Evolutionary conservation across 2,888 invertebrate species (phyloP), one percentile per base, ranked within the genome.

Genomic region (Diplolepis rosae): DNA sequence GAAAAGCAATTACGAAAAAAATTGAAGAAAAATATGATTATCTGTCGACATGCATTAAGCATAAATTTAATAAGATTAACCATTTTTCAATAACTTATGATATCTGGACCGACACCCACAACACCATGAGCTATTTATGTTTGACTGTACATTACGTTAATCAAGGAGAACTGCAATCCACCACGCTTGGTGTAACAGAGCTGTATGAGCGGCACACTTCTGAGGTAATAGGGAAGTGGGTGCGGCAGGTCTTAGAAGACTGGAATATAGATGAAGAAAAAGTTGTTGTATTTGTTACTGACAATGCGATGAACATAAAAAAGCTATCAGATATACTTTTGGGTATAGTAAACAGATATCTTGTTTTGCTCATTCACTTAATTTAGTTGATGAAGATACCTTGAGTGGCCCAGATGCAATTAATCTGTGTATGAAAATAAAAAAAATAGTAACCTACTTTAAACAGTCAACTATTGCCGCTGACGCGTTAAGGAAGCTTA

Each of bases 311-410:
- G 15, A 68, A 72, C 30, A 32, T 74, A 11, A 70, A 73, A 66
- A 66, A 50, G 28, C 66, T 15, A 35, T 72, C 0, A 45, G 45
- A 5, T 70, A 70, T 51, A 45, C 42, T 9, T 78, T 76, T 22
- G 75, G 74, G 4, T 5, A 11, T 39, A 65, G 72, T 9, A 74
- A 77, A 69, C 74, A 78, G 65, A 48, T 77, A 27, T 42, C 74
- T 32, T 82, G 80, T 66, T 77, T 79, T 52, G 79, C 77, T 4
- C 79, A 80, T 39, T 76, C 75, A 7, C 30, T 79, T 24, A 82
- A 79, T 73, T 68, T 79, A 52, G 74, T 82, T 11, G 71, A 73
- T 30, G 66, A 65, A 27, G 68, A 72, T 22, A 68, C 78, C 7
- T 54, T 78, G 13, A 67, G 66, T 61, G 39, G 68, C 5, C 66